Base-by-base conservation (phyloP, 2,113 vertebrate genomes). In the Microcebus jonahi region DNA sequence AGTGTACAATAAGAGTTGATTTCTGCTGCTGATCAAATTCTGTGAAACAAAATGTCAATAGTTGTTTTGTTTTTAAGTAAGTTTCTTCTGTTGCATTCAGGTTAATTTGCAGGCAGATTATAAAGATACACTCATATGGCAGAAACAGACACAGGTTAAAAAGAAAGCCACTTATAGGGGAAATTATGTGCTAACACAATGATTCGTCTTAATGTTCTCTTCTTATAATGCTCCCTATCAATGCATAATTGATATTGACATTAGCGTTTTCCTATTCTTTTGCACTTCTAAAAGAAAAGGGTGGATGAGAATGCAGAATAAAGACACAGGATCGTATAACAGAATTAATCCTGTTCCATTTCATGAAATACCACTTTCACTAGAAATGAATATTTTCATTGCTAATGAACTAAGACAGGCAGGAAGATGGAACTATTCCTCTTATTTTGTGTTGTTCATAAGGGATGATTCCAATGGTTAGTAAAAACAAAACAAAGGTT, bases 41-140 rank as follows among this genome's bases (percentile, higher is more conserved):
- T 45, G n/a, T 45, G 48, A 95, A 81, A n/a, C 36, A 31, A 75
- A 90, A 42, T 97, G 95, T 90, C 55, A 90, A 20, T 95, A 81
- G 93, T 13, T 91, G 27, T 77, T 97, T 97, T 89, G 10, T 91
- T 92, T 93, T 59, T 21, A 81, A 88, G 73, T 55, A n/a, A 36
- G 15, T 70, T 91, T 93, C 79, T 95, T 83, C 65, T 73, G 61
- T 65, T 75, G 39, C 8, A 29, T 91, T 73, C 3, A 73, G 70
- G 65, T 53, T 90, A 53, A 88, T 95, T 90, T 92, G 36, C 12
- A 90, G 73, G 39, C 23, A 75, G 9, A 83, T 31, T 86, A 17
- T 48, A 70, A 77, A 88, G 67, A 48, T 61, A 14, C 3, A 27
- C 6, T 73, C 6, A 79, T 63, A 76, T 34, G 57, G 77, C 8